These are phyloP conservation scores for Cotesia typhae DNA, from an alignment of 1,140 invertebrate genomes.

Conservation along the genomic window DNA sequence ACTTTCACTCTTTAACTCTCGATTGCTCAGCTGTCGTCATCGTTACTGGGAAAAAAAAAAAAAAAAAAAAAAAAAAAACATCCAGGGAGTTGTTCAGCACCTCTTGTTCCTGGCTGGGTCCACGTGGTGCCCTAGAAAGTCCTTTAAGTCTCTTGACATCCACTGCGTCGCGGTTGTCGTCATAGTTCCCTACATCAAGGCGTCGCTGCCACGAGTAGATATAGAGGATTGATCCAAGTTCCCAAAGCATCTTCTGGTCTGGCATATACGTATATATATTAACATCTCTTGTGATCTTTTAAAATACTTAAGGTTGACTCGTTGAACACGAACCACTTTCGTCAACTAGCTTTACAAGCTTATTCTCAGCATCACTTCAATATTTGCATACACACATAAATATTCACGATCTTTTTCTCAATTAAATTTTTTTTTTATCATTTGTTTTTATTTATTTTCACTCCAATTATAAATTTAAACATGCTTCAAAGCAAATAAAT, in stretches of 20 bases:
- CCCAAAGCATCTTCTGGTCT: too few relatives aligned
- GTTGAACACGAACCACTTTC: slow-evolving; percentile 7
- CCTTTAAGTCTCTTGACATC: not conserved
- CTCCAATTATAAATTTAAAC: too few relatives aligned
- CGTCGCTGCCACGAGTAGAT: too few relatives aligned
- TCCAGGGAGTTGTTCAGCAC: not conserved
- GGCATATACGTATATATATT: too few relatives aligned
- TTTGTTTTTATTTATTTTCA: too few relatives aligned
- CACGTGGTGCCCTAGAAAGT: slow-evolving; percentile 13
- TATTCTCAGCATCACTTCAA: too few relatives aligned
- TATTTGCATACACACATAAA: too few relatives aligned
- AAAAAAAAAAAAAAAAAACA: not conserved
- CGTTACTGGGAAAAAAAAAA: not conserved
- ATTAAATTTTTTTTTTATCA: not conserved
- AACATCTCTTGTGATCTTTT: not conserved
- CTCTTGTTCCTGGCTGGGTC: not conserved
- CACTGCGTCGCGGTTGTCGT: not conserved
- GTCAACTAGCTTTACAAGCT: too few relatives aligned
- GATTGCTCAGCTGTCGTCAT: not conserved
- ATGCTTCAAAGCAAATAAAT: too few relatives aligned
- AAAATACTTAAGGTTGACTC: slow-evolving; percentile 15
- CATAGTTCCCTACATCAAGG: too few relatives aligned
- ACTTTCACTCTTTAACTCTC: not conserved
- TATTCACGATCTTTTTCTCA: slow-evolving; percentile 2
- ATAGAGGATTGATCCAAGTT: too few relatives aligned